Evolutionary conservation across 2,888 invertebrate genomes (phyloP).

Genomic region (Fragum whitleyi): DNA sequence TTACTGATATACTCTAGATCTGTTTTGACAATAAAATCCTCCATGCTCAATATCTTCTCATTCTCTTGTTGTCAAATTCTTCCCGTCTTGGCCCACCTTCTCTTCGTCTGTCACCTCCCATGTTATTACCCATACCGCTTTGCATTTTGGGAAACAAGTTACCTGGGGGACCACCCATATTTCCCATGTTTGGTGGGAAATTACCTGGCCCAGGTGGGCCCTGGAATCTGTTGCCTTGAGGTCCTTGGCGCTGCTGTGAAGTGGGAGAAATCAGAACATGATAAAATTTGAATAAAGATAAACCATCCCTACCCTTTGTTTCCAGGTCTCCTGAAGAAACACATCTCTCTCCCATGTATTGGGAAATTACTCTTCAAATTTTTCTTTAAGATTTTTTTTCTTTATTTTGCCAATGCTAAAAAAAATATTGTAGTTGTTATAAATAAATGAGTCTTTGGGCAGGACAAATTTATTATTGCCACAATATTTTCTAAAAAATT

Average conservation of each 20-base stretch:
- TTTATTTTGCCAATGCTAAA: no score
- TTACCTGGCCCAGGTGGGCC: constrained; percentile 58
- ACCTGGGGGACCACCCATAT: constrained; percentile 52
- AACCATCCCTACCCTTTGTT: no score
- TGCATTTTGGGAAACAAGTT: constrained; percentile 52
- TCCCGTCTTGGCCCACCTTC: constrained; percentile 46
- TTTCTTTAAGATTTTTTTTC: no score
- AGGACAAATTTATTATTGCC: no score
- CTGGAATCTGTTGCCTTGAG: constrained; percentile 56
- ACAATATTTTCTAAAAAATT: no score
- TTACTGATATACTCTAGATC: no score
- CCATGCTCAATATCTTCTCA: constrained; percentile 54
- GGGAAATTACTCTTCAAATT: no score
- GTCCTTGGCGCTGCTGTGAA: constrained; percentile 59
- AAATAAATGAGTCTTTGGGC: no score
- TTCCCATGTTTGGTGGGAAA: constrained; percentile 53
- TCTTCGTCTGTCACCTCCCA: constrained; percentile 48
- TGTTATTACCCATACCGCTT: constrained; percentile 48
- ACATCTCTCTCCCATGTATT: no score
- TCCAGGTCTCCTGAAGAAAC: no score
- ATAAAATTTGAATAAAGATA: background rate
- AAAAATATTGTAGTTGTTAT: no score
- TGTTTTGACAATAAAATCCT: no score
- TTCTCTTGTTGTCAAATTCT: constrained; percentile 62
- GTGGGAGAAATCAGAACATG: constrained; percentile 26